phyloP scores from a whole-genome alignment of 1,140 invertebrate species.

The Lepidurus couesii region DNA sequence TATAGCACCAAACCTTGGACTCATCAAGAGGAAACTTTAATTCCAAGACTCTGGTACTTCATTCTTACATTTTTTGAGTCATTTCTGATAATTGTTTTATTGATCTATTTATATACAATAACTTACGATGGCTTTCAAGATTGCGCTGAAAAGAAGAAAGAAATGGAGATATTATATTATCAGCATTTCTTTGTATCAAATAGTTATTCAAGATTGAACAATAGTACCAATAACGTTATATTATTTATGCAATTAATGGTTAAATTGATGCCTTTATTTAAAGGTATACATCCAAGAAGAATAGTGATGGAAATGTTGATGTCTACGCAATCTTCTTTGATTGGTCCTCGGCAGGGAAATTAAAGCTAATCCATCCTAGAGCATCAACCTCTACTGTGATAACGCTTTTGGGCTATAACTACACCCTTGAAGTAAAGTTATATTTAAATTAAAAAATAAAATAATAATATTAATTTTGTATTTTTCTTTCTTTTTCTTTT shows the following conservation, averaged over 20 bases:
- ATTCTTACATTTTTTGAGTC: neutral
- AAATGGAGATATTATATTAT: too few species aligned
- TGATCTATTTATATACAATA: neutral
- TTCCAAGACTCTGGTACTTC: slow-evolving; percentile 57
- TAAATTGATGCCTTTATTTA: neutral
- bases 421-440: neutral
- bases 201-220: too few species aligned
- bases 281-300: neutral
- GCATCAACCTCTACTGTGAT: neutral
- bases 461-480: neutral
- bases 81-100: neutral
- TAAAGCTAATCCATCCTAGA: neutral
- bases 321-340: neutral
- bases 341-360: neutral
- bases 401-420: neutral
- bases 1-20: slow-evolving; percentile 70
- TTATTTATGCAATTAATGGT: too few species aligned
- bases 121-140: neutral
- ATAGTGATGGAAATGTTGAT: neutral
- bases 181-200: too few species aligned
- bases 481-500: slow-evolving; percentile 3
- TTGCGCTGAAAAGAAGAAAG: too few species aligned
- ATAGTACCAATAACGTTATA: too few species aligned
- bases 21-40: slow-evolving; percentile 73
- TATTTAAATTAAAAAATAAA: neutral